Conservation (phyloP, 2,797 vertebrate genomes). For the Gambelia wislizenii region DNA sequence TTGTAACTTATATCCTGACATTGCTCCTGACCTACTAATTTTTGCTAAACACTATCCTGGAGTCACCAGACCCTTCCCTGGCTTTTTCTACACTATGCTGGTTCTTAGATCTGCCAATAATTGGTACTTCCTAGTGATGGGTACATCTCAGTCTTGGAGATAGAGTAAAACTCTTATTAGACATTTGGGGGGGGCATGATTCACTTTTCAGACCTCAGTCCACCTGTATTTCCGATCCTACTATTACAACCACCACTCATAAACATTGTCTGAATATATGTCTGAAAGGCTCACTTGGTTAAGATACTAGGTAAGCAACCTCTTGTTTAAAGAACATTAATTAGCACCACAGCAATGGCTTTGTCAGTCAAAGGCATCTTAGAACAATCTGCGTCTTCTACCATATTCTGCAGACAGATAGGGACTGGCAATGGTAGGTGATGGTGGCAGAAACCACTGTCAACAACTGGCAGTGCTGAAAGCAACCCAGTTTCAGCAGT, state of each 20-base stretch:
- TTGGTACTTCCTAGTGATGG: background rate
- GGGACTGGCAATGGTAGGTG: background rate
- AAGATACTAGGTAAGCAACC: background rate
- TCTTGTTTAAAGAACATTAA: background rate
- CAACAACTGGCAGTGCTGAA: background rate
- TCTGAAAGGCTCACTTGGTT: background rate
- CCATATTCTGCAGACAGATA: background rate
- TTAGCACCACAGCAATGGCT: background rate
- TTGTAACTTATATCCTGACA: background rate
- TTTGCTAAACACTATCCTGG: too few species aligned
- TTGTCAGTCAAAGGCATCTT: background rate
- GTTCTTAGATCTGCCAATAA: background rate
- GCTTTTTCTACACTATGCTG: background rate
- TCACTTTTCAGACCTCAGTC: background rate
- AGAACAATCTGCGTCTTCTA: too few species aligned
- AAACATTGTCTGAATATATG: background rate
- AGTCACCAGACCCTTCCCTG: background rate
- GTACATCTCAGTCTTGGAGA: too few species aligned
- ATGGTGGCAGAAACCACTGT: background rate
- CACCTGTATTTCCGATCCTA: background rate
- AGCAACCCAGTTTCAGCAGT: background rate
- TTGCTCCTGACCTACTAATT: background rate
- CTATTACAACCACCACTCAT: background rate
- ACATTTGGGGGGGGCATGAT: too few species aligned
- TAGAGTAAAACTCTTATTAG: too few species aligned